A percentile compares a stretch with the other conserved stretches of the same genome.
These are phyloP conservation scores for Coluber constrictor DNA, from an alignment of 2,797 vertebrate species.

Conservation along the genomic window DNA sequence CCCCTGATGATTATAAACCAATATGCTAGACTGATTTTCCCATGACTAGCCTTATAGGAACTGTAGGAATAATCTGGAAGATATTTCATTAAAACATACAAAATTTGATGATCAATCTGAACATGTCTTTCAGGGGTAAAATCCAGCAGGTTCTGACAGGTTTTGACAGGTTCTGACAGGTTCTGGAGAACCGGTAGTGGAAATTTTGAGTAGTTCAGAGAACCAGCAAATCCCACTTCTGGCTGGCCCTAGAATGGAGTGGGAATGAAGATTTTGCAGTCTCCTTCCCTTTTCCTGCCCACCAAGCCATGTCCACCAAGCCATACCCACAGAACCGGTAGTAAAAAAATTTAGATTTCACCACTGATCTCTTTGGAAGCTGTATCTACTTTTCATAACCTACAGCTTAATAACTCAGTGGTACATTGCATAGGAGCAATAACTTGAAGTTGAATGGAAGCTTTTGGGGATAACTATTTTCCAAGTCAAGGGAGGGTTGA, in stretches of 20 bases:
- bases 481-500: background rate
- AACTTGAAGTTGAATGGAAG: background rate
- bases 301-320: too few species aligned
- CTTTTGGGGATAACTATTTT: background rate
- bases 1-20: background rate
- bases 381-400: background rate
- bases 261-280: too few species aligned
- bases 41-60: background rate
- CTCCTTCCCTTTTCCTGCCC: too few species aligned
- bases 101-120: background rate
- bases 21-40: background rate
- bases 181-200: too few species aligned
- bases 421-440: background rate
- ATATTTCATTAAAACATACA: background rate
- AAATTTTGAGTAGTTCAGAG: too few species aligned
- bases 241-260: too few species aligned
- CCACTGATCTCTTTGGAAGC: background rate
- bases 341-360: too few species aligned
- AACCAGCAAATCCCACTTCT: too few species aligned
- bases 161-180: too few species aligned
- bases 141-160: too few species aligned
- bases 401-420: background rate
- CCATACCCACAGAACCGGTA: too few species aligned
- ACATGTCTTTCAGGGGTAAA: background rate
- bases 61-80: background rate